These are phyloP conservation scores for Orgyia antiqua DNA, from an alignment of 2,888 invertebrate genomes.

Conservation along the genomic window DNA sequence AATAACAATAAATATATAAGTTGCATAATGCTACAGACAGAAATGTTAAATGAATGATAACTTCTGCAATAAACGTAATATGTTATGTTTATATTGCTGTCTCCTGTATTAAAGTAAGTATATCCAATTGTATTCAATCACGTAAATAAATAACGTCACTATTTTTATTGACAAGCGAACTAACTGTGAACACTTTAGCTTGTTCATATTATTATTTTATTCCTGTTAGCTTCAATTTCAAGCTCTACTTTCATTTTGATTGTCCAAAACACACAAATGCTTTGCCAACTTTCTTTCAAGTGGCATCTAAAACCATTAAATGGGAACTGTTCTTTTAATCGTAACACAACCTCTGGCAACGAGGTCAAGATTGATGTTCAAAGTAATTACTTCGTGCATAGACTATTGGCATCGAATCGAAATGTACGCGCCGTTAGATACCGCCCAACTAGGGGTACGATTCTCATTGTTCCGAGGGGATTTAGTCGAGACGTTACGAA, in stretches of 20 bases:
- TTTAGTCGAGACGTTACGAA: conserved; percentile 2
- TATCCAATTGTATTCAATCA: too few species aligned
- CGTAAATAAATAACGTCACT: too few species aligned
- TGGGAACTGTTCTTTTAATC: conserved; percentile 23
- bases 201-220: neutral
- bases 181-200: neutral
- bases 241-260: neutral
- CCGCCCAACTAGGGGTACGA: conserved; percentile 11
- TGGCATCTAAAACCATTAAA: conserved; percentile 9
- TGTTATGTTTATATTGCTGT: too few species aligned
- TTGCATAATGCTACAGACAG: too few species aligned
- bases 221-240: too few species aligned
- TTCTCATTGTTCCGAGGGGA: conserved; percentile 7
- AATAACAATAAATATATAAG: too few species aligned
- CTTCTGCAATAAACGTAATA: too few species aligned
- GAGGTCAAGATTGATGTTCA: conserved; percentile 36
- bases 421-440: conserved; percentile 16
- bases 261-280: neutral
- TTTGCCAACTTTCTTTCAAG: conserved; percentile 8
- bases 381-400: conserved; percentile 38
- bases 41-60: too few species aligned
- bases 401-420: conserved; percentile 28
- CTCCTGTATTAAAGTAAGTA: too few species aligned
- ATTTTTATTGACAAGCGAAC: too few species aligned
- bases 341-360: conserved; percentile 17